These are phyloP conservation scores for Phortica okadai DNA, from an alignment of 2,888 invertebrate species.

Conservation along the genomic window DNA sequence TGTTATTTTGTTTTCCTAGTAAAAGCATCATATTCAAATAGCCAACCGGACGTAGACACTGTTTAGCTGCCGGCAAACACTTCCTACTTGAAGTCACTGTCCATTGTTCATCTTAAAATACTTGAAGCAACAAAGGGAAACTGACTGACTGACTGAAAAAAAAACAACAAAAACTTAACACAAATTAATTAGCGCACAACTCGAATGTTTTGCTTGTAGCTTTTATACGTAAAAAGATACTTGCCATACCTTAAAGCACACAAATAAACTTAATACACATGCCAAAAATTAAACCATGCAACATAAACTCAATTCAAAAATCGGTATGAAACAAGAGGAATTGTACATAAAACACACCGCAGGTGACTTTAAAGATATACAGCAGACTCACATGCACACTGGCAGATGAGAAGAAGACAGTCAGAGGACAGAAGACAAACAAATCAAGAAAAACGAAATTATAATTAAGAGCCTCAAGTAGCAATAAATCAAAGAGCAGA, in stretches of 20 bases:
- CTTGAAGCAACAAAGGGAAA: background rate
- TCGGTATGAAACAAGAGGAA: slow-evolving; percentile 25
- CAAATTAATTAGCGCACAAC: slow-evolving; percentile 13
- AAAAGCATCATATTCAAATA: slow-evolving; percentile 8
- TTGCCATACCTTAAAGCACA: slow-evolving; percentile 1
- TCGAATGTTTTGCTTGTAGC: background rate
- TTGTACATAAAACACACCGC: slow-evolving; percentile 56
- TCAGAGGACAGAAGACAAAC: slow-evolving; percentile 39
- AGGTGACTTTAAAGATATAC: slow-evolving; percentile 58
- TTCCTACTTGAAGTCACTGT: slow-evolving; percentile 9
- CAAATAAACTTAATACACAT: background rate
- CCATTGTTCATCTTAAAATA: background rate
- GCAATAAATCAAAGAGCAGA: slow-evolving; percentile 58
- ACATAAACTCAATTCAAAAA: slow-evolving; percentile 33
- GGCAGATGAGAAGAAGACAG: slow-evolving; percentile 36
- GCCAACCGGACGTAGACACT: background rate
- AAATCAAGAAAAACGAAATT: slow-evolving; percentile 49
- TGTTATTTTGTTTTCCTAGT: background rate
- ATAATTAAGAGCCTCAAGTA: slow-evolving; percentile 69
- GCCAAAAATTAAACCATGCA: slow-evolving; percentile 5
- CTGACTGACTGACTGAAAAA: background rate
- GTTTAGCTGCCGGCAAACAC: background rate
- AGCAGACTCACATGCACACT: slow-evolving; percentile 11
- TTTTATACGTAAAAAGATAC: background rate
- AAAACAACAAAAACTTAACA: background rate